Evolutionary conservation across 2,797 vertebrate genomes (phyloP), one percentile per base, ranked within the genome.

Genomic region (Esox masquinongy): DNA sequence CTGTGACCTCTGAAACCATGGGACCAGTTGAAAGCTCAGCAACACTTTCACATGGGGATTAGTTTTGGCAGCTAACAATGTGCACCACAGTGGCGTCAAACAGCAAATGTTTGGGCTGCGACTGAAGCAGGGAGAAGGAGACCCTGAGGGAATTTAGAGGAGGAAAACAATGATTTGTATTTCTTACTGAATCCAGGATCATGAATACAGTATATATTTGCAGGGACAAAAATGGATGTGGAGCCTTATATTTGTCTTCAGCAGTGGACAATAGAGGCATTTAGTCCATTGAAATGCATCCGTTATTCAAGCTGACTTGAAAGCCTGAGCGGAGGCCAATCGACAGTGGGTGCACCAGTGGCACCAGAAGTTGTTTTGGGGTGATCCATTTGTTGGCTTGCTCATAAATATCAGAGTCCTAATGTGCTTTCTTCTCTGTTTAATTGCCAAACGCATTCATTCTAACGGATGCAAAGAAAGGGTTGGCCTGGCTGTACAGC

Each of bases 1-100:
- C 77, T 71, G 71, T 73, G 90, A 90, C 89, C 88, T 87, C 89
- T 88, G 77, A 84, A 82, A 78, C 73, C 66, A 53, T 88, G 77
- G 84, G 82, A 78, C 73, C 66, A 53, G 56, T 69, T 69, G 79
- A 84, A 76, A 85, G 82, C 56, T 63, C 68, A 4, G 26, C 47
- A 64, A 47, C 43, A 49, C 34, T 85, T 84, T 89, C 75, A 79
- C 77, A 51, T 49, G 68, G 70, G 82, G 83, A 83, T 85, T 85
- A 80, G 39, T 22, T 81, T 74, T 78, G 80, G 83, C 77, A 77
- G 78, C 72, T 73, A 77, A 84, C 67, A 82, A 80, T 84, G 74
- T 78, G 78, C 70, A 53, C 68, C 74, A 64, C 51, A 26, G 24
- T 24, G 67, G 16, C n/a, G n/a, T 56, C 61, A 51, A 63, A 75